A percentile compares a stretch with the other conserved stretches of the same genome.
These are phyloP conservation scores for Chloroceryle inda DNA, from an alignment of 2,797 vertebrate genomes.

Conservation along the genomic window DNA sequence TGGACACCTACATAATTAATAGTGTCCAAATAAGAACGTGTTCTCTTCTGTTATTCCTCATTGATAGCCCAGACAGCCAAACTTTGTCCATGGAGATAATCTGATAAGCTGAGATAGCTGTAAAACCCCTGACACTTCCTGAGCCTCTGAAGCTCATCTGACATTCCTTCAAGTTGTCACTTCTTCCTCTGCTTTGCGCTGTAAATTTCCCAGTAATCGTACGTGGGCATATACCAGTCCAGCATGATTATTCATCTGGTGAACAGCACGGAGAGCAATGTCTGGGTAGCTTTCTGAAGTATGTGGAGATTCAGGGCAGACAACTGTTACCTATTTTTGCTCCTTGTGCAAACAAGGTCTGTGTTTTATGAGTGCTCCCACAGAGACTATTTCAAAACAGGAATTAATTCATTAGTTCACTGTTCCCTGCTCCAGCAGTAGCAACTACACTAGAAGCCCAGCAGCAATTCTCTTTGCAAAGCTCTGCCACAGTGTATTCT, in stretches of 20 bases:
- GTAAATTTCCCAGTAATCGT: neutral
- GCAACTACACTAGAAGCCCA: neutral
- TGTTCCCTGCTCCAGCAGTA: neutral
- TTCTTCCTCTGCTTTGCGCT: neutral
- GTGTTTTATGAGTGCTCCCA: constrained; percentile 23
- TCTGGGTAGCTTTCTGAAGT: neutral
- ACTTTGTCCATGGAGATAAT: neutral
- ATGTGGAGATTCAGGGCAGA: neutral
- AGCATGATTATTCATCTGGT: neutral
- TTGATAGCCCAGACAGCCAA: neutral
- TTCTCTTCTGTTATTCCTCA: neutral
- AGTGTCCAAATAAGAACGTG: neutral
- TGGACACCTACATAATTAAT: neutral
- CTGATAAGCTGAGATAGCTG: neutral
- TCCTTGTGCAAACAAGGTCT: constrained; percentile 42
- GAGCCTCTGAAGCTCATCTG: neutral
- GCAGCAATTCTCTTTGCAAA: constrained; percentile 33
- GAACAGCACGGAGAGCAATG: neutral
- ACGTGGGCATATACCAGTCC: neutral
- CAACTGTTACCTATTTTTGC: neutral
- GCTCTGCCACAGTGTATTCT: neutral
- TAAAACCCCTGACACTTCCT: neutral
- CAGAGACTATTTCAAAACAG: constrained; percentile 42
- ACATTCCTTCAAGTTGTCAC: neutral
- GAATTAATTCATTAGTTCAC: constrained; percentile 51